Base-by-base conservation (phyloP, 1,140 invertebrate genomes). In the Scaptomyza graminum region DNA sequence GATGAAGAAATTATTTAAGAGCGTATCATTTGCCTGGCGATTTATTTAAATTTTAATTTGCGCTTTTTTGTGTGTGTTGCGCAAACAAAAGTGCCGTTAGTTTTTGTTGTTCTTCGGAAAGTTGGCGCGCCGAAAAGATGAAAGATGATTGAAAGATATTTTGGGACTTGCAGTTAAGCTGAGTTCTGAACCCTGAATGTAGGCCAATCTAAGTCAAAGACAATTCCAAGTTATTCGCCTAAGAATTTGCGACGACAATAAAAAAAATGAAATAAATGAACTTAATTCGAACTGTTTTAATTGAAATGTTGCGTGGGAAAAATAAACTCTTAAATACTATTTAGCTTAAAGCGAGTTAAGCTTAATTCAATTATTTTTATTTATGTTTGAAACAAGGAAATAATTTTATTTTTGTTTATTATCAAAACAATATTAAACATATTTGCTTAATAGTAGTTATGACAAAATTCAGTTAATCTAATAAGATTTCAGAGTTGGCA, bases 1-100 rank as follows among this genome's bases (percentile, higher is more conserved):
- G 55, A 59, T 41, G 67, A 25, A 47, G 46, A 74, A 46, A 57
- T 65, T 84, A 66, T 85, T 80, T 69, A 62, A 61, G 44, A 65
- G 73, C 62, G 51, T 63, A 61, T 74, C 59, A 63, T 74, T 59
- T 22, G 61, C 55, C 54, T 55, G 66, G 78, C 82, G 75, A 85
- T 87, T 87, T 85, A 85, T 85, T 85, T 85, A 78, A 81, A 85
- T 85, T 87, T 84, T 85, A 85, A 84, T 84, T 84, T 85, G 76
- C 68, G 80, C 76, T 68, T 73, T 76, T 70, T 15, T 50, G 50
- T 50, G 41, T 31, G 37, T 28, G 31, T 34, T 34, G 31, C 31
- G 31, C 31, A 34, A 34, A 8, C 31, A 34, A 34, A 63, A 55
- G 8, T 68, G 41, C 66, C 66, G 59, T 62, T 73, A 73, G 56